These are phyloP conservation scores for Epistrophe eligans DNA, from an alignment of 2,888 invertebrate species.

Conservation along the genomic window DNA sequence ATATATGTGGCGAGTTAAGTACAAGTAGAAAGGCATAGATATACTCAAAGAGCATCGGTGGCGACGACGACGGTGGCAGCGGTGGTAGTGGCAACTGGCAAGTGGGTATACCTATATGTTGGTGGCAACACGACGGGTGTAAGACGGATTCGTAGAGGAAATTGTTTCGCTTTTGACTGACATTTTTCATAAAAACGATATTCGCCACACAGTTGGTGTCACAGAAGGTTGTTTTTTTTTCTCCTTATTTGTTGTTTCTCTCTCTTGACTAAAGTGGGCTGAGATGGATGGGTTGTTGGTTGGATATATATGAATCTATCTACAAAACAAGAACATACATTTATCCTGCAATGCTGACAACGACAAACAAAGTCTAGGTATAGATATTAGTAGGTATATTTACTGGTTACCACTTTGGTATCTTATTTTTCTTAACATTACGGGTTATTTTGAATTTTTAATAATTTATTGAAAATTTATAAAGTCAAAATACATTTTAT, in stretches of 20 bases:
- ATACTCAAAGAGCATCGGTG: slow-evolving; percentile 5
- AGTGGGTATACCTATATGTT: not conserved
- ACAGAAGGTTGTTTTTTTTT: slow-evolving; percentile 38
- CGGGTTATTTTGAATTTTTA: no score
- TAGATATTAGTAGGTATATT: not conserved
- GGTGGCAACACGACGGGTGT: slow-evolving; percentile 42
- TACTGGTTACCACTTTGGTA: not conserved
- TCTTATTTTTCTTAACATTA: not conserved
- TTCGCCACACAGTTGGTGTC: slow-evolving; percentile 76
- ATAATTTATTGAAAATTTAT: no score
- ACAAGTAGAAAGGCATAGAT: not conserved
- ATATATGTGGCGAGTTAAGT: not conserved
- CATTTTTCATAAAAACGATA: slow-evolving; percentile 76
- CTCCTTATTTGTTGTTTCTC: not conserved
- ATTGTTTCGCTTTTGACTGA: slow-evolving; percentile 76
- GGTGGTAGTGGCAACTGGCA: no score
- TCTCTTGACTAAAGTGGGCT: slow-evolving; percentile 18
- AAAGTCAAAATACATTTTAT: no score
- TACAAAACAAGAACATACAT: slow-evolving; percentile 32
- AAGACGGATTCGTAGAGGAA: slow-evolving; percentile 73
- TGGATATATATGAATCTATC: slow-evolving; percentile 32
- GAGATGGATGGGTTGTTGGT: slow-evolving; percentile 41
- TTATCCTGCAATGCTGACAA: slow-evolving; percentile 59
- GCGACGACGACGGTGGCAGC: no score
- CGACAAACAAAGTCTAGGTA: slow-evolving; percentile 48